Conservation (phyloP, 2,113 vertebrate species). For the Ramphastos sulfuratus region DNA sequence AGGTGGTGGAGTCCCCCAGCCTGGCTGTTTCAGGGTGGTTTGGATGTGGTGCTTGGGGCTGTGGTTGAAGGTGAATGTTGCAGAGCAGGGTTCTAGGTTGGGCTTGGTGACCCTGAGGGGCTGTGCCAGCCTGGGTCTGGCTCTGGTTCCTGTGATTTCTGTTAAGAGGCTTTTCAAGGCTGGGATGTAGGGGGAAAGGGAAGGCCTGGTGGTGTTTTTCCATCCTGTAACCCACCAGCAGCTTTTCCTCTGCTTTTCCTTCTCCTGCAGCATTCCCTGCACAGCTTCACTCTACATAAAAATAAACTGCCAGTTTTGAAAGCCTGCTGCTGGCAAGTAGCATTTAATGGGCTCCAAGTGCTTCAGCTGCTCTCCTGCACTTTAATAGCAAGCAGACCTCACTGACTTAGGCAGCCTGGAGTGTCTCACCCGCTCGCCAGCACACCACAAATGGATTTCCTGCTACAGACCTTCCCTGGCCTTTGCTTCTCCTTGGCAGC, state of each 20-base stretch:
- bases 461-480: not conserved
- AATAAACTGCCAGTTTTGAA: not conserved
- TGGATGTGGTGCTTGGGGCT: too few relatives aligned
- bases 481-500: not conserved
- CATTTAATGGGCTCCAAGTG: not conserved
- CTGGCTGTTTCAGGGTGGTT: too few relatives aligned
- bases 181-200: not conserved
- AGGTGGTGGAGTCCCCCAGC: too few relatives aligned
- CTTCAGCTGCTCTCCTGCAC: not conserved
- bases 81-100: too few relatives aligned
- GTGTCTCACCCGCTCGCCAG: not conserved
- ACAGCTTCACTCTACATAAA: not conserved
- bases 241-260: not conserved
- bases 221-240: not conserved
- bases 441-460: not conserved
- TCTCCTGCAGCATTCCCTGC: not conserved
- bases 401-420: not conserved
- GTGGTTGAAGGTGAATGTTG: too few relatives aligned
- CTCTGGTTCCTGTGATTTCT: too few relatives aligned
- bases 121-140: too few relatives aligned
- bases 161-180: not conserved
- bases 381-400: conserved; percentile 16
- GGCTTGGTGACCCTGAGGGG: too few relatives aligned
- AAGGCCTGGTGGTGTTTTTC: not conserved
- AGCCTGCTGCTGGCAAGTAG: not conserved